These are phyloP conservation scores for Erpobdella octoculata DNA, from an alignment of 2,888 invertebrate species.

Conservation along the genomic window DNA sequence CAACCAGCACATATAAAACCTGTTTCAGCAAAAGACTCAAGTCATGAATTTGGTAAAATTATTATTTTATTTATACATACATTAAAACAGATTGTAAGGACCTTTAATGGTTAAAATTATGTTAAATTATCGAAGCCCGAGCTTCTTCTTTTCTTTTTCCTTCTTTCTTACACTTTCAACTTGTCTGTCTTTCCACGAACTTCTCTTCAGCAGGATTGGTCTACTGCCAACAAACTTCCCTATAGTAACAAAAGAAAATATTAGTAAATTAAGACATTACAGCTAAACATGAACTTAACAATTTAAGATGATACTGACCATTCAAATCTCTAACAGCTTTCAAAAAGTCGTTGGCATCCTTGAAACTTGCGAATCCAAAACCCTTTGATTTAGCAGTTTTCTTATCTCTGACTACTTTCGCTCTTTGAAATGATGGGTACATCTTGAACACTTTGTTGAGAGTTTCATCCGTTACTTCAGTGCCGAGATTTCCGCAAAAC, in stretches of 20 bases:
- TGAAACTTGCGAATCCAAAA: slow-evolving; percentile 96
- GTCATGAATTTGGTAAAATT: too few relatives aligned
- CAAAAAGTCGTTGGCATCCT: slow-evolving; percentile 92
- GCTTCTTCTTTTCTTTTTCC: slow-evolving; percentile 82
- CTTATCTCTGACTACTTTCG: slow-evolving; percentile 90
- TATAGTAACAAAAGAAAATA: slow-evolving; percentile 53
- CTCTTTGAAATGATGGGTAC: slow-evolving; percentile 75
- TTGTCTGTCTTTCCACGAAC: slow-evolving; percentile 47
- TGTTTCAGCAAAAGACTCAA: too few relatives aligned
- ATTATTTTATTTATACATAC: not conserved
- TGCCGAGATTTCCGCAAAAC: slow-evolving; percentile 98
- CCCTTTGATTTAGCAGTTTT: slow-evolving; percentile 96
- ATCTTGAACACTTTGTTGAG: slow-evolving; percentile 90
- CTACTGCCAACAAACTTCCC: slow-evolving; percentile 94
- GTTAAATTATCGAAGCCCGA: slow-evolving; percentile 55
- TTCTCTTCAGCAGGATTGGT: slow-evolving; percentile 21
- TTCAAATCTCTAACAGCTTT: slow-evolving; percentile 99
- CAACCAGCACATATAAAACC: too few relatives aligned
- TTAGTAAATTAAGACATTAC: too few relatives aligned
- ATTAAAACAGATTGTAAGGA: not conserved
- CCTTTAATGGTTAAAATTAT: too few relatives aligned
- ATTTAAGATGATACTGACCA: slow-evolving; percentile 61
- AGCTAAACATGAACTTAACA: too few relatives aligned
- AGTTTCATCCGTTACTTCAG: slow-evolving; percentile 95
- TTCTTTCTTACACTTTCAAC: slow-evolving; percentile 88